Conservation (phyloP, 2,113 vertebrate genomes). For the Ceratotherium simum region DNA sequence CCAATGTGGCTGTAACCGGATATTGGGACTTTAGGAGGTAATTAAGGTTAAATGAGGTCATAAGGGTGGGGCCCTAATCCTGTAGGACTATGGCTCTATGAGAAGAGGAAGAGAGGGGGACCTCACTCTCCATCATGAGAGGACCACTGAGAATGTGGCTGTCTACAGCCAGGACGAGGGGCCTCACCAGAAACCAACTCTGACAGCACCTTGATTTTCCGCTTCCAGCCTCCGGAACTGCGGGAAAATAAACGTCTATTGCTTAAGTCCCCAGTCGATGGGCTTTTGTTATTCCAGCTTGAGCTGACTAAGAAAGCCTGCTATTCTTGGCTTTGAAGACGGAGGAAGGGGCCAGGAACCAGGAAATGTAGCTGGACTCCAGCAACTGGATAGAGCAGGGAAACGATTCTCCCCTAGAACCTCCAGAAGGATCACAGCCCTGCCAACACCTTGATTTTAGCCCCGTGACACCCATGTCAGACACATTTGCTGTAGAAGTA, state of each 20-base stretch:
- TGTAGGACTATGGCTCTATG: background rate
- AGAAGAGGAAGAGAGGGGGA: background rate
- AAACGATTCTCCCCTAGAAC: background rate
- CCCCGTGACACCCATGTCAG: background rate
- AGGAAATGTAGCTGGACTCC: fast-evolving
- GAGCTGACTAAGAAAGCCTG: background rate
- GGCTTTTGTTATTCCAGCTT: background rate
- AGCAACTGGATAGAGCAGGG: fast-evolving
- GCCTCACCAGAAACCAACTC: background rate
- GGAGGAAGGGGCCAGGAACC: background rate
- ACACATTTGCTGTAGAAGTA: fast-evolving
- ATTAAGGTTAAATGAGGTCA: background rate
- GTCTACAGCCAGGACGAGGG: background rate
- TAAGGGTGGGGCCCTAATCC: background rate
- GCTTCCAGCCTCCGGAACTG: background rate
- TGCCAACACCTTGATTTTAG: background rate
- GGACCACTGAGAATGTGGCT: background rate
- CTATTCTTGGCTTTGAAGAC: background rate
- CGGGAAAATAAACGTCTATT: too few species aligned
- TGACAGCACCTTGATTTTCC: fast-evolving
- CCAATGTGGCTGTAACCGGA: fast-evolving
- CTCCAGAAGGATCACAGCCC: background rate
- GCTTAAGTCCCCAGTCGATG: background rate
- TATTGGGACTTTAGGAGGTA: background rate
- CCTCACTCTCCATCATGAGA: background rate